phyloP scores from a whole-genome alignment of 2,888 invertebrate genomes.

The Pardosa pseudoannulata region DNA sequence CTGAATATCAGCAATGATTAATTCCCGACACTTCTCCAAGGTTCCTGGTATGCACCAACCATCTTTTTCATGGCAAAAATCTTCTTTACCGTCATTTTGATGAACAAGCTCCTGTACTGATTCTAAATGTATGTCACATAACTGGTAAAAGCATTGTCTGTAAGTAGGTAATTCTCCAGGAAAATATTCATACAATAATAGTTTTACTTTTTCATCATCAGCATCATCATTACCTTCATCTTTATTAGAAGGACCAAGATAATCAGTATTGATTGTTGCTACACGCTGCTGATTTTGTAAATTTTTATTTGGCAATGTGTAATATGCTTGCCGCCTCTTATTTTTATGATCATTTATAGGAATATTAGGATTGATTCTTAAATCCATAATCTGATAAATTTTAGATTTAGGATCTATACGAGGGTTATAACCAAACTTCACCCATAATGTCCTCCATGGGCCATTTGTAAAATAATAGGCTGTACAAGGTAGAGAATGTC shows the following conservation, averaged over 20 bases:
- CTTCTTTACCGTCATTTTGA: constrained; percentile 77
- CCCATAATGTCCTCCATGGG: constrained; percentile 95
- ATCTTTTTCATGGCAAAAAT: constrained; percentile 85
- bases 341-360: constrained; percentile 45
- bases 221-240: constrained; percentile 73
- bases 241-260: constrained; percentile 16
- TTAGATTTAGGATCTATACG: constrained; percentile 86
- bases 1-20: constrained; percentile 39
- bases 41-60: constrained; percentile 82
- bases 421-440: constrained; percentile 91
- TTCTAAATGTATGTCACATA: constrained; percentile 87
- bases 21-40: constrained; percentile 64
- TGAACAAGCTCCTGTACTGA: constrained; percentile 85
- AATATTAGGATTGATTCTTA: constrained; percentile 77
- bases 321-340: constrained; percentile 19
- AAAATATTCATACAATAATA: constrained; percentile 36
- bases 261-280: constrained; percentile 74
- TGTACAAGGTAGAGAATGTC: constrained; percentile 87
- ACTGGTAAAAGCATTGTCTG: constrained; percentile 93
- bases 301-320: constrained; percentile 78
- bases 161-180: constrained; percentile 88
- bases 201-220: constrained; percentile 75
- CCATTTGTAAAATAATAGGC: constrained; percentile 92
- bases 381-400: constrained; percentile 92
- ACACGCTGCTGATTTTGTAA: constrained; percentile 75